Percentiles rank a stretch among this genome's conserved stretches.
phyloP scores from a whole-genome alignment of 2,888 invertebrate species.

The Boloria selene region DNA sequence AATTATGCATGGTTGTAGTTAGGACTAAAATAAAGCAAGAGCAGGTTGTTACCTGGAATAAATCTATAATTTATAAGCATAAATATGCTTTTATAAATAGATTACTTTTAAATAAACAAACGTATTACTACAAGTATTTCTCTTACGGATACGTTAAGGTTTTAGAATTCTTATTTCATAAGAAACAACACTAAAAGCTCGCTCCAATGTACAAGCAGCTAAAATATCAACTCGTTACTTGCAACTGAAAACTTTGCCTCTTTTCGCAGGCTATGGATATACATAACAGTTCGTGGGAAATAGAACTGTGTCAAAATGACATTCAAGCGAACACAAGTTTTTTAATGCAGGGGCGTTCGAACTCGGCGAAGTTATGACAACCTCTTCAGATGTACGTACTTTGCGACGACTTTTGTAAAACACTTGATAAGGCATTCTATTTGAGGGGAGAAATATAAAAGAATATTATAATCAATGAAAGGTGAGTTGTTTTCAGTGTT shows the following conservation, averaged over 20 bases:
- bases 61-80: too few species aligned
- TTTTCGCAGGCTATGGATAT: neutral
- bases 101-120: too few species aligned
- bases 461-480: neutral
- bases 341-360: conserved; percentile 44
- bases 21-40: too few species aligned
- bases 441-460: conserved; percentile 7
- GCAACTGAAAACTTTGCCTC: conserved; percentile 24
- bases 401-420: neutral
- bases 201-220: conserved; percentile 12
- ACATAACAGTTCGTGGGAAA: conserved; percentile 29
- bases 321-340: conserved; percentile 32
- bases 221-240: conserved; percentile 29
- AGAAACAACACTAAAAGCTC: conserved; percentile 19
- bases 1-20: too few species aligned
- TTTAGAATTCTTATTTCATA: neutral
- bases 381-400: conserved; percentile 12
- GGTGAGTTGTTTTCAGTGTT: too few species aligned
- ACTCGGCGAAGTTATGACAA: conserved; percentile 23
- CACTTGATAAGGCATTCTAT: conserved; percentile 7
- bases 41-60: too few species aligned
- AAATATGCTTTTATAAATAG: too few species aligned
- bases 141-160: neutral
- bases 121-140: neutral
- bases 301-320: conserved; percentile 34